Conservation (phyloP, 2,888 invertebrate genomes). For the Ernsta delagoae region DNA sequence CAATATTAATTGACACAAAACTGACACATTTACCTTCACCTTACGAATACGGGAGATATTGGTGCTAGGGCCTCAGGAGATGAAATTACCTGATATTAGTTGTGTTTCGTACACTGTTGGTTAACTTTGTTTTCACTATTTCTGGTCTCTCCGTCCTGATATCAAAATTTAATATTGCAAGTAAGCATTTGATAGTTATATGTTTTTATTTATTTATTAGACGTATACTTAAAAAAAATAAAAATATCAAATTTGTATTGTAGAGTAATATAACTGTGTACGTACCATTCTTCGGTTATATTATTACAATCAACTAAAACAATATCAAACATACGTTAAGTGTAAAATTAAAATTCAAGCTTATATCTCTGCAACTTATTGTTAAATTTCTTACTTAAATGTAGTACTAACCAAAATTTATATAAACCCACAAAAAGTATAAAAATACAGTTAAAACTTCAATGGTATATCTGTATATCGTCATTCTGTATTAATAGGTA, state of each 20-base stretch:
- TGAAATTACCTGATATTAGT: not conserved
- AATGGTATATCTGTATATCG: not conserved
- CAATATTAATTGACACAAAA: too few relatives aligned
- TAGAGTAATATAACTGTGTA: not conserved
- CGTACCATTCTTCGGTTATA: not conserved
- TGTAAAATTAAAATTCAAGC: too few relatives aligned
- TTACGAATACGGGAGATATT: too few relatives aligned
- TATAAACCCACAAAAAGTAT: not conserved
- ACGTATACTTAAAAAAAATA: too few relatives aligned
- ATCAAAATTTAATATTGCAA: not conserved
- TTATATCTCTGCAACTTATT: too few relatives aligned
- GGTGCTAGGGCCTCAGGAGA: not conserved
- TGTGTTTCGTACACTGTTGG: not conserved
- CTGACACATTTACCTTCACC: too few relatives aligned
- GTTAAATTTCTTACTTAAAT: too few relatives aligned
- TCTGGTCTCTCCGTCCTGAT: not conserved
- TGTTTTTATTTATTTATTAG: not conserved
- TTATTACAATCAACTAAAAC: constrained; percentile 15
- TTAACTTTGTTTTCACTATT: not conserved
- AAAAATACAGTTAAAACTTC: not conserved
- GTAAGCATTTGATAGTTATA: not conserved
- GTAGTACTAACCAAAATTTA: constrained; percentile 1
- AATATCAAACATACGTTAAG: not conserved
- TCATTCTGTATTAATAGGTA: too few relatives aligned
- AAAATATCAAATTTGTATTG: too few relatives aligned